These are phyloP conservation scores for Pseudorectes ferrugineus DNA, from an alignment of 2,113 vertebrate genomes.

Conservation along the genomic window DNA sequence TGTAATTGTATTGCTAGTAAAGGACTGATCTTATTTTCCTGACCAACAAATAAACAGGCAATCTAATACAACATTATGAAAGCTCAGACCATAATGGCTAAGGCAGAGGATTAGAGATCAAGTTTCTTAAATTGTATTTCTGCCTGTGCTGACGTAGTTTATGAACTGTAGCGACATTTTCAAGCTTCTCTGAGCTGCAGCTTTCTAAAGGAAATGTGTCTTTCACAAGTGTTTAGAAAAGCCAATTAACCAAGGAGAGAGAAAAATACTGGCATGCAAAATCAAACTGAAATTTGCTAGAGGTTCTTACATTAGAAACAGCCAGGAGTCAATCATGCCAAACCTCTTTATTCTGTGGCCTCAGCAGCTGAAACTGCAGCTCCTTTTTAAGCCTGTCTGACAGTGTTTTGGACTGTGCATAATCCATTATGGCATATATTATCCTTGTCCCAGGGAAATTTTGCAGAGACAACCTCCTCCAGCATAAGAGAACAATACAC, in stretches of 20 bases:
- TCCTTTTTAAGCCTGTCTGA: conserved; percentile 50
- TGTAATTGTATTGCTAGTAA: not conserved
- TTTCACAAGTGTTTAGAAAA: not conserved
- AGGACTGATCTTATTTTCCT: not conserved
- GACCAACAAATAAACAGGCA: not conserved
- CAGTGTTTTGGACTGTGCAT: conserved; percentile 44
- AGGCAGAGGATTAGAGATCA: not conserved
- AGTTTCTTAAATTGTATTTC: not conserved
- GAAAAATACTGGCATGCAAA: not conserved
- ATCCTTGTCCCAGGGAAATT: conserved; percentile 56
- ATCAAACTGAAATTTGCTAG: not conserved
- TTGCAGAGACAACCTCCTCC: conserved; percentile 65
- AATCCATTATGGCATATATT: conserved; percentile 59
- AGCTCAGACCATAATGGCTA: not conserved
- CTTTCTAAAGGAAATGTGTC: not conserved
- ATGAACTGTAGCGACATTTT: not conserved
- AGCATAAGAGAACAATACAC: conserved; percentile 4
- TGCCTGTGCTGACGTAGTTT: not conserved
- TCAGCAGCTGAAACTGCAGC: conserved; percentile 58
- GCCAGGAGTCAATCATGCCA: conserved; percentile 2
- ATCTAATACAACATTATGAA: not conserved
- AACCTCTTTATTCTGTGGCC: conserved; percentile 42
- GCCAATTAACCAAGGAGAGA: not conserved
- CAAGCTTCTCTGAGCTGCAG: not conserved
- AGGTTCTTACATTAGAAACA: conserved; percentile 41